Percentiles rank a stretch among this genome's conserved stretches.
Conservation (phyloP, 2,113 vertebrate genomes). For the Xiphophorus hellerii region DNA sequence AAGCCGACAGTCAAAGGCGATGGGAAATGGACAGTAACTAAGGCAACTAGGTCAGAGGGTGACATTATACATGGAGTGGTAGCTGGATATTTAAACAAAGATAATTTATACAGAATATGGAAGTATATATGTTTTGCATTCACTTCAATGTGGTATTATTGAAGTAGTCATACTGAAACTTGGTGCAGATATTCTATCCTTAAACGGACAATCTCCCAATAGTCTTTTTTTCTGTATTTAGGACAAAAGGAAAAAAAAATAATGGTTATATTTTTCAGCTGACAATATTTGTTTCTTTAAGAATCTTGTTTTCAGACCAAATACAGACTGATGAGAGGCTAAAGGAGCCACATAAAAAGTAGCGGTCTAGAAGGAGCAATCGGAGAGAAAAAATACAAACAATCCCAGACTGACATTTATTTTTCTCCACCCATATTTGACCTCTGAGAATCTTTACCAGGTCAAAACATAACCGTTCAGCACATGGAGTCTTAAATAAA, state of each 20-base stretch:
- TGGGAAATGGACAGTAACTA: conserved; percentile 52
- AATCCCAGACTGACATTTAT: conserved; percentile 15
- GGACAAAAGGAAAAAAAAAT: conserved; percentile 6
- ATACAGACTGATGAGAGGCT: conserved; percentile 7
- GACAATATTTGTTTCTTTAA: conserved; percentile 11
- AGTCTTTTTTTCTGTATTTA: conserved; percentile 11
- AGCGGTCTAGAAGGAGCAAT: neutral
- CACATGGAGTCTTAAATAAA: conserved; percentile 39
- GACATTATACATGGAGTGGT: conserved; percentile 38
- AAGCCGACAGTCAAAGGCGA: conserved; percentile 35
- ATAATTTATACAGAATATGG: neutral
- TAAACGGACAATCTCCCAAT: conserved; percentile 2
- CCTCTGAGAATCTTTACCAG: conserved; percentile 34
- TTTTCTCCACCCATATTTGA: conserved; percentile 20
- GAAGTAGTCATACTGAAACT: conserved; percentile 23
- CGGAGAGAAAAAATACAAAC: neutral
- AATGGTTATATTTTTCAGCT: conserved; percentile 13
- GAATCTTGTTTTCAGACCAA: conserved; percentile 32
- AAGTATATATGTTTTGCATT: conserved; percentile 13
- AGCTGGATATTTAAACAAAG: conserved; percentile 49
- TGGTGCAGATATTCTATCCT: neutral
- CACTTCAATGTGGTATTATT: conserved; percentile 14
- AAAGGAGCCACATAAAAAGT: conserved; percentile 6
- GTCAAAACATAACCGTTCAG: conserved; percentile 44
- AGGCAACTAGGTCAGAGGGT: conserved; percentile 62